phyloP scores from a whole-genome alignment of 2,797 vertebrate genomes.

The Nyctibius grandis region DNA sequence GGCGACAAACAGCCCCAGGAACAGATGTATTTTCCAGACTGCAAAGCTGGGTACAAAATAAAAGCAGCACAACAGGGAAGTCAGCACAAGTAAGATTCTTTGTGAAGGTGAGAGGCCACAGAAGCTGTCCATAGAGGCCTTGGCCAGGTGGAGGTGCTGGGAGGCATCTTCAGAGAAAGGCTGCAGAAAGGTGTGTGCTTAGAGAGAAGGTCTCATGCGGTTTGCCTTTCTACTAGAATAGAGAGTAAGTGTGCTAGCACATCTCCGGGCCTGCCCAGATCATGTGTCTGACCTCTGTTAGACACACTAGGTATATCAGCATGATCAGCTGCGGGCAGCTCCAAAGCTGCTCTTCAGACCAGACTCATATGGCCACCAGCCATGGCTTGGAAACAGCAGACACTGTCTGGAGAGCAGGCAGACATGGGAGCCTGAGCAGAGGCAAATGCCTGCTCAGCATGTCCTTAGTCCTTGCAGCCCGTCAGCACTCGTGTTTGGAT shows the following conservation, averaged over 20 bases:
- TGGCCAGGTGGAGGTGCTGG: not conserved
- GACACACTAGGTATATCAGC: accelerated
- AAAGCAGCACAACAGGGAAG: not conserved
- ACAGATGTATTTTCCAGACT: not conserved
- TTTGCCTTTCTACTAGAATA: not conserved
- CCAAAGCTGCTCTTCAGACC: not conserved
- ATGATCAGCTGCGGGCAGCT: not conserved
- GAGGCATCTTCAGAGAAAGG: not conserved
- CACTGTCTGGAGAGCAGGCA: not conserved
- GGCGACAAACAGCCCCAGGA: not conserved
- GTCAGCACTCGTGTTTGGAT: not conserved
- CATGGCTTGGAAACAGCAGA: not conserved
- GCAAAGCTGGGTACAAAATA: not conserved
- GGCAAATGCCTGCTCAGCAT: not conserved
- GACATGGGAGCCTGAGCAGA: not conserved
- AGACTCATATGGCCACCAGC: not conserved
- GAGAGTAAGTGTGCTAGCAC: not conserved
- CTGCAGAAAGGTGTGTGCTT: not conserved
- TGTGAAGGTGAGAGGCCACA: not conserved
- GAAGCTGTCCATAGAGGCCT: not conserved
- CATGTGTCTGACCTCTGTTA: accelerated
- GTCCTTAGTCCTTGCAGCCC: not conserved
- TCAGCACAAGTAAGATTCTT: not conserved
- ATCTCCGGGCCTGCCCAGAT: not conserved
- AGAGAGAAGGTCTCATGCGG: not conserved